These are phyloP conservation scores for Nineta flava DNA, from an alignment of 2,888 invertebrate species.

Conservation along the genomic window DNA sequence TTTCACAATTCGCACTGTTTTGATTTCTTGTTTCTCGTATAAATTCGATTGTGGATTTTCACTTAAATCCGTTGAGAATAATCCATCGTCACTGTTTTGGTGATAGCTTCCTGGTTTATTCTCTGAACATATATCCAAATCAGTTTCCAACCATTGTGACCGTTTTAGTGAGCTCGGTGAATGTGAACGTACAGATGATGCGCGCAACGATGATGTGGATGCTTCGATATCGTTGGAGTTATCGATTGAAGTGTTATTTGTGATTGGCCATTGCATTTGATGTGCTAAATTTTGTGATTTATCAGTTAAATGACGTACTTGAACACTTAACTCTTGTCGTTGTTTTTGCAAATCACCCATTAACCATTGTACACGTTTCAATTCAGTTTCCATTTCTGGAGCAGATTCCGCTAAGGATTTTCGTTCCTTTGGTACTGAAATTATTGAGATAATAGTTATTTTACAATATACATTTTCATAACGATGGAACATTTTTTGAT, in stretches of 20 bases:
- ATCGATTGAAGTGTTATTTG: slow-evolving; percentile 4
- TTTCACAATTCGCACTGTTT: slow-evolving; percentile 87
- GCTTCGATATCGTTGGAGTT: no score
- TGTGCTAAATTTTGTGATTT: slow-evolving; percentile 55
- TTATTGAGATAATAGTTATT: neutral
- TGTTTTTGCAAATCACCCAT: slow-evolving; percentile 77
- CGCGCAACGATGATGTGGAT: no score
- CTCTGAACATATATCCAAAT: slow-evolving; percentile 41
- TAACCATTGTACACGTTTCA: slow-evolving; percentile 65
- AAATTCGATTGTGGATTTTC: slow-evolving; percentile 14
- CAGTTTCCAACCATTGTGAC: slow-evolving; percentile 74
- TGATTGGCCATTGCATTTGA: slow-evolving; percentile 28
- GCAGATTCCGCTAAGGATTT: neutral
- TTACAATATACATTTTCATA: neutral
- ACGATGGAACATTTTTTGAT: neutral
- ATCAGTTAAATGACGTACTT: slow-evolving; percentile 70
- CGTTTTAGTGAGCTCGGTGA: slow-evolving; percentile 24
- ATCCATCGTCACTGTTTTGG: slow-evolving; percentile 2
- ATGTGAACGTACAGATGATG: neutral
- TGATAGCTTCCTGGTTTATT: neutral
- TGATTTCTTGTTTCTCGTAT: slow-evolving; percentile 75
- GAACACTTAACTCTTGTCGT: slow-evolving; percentile 70
- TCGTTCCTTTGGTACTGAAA: slow-evolving; percentile 6
- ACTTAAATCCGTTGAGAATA: slow-evolving; percentile 9
- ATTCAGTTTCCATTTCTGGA: slow-evolving; percentile 49